Conservation (phyloP, 2,888 invertebrate genomes). For the Drosophila tripunctata region DNA sequence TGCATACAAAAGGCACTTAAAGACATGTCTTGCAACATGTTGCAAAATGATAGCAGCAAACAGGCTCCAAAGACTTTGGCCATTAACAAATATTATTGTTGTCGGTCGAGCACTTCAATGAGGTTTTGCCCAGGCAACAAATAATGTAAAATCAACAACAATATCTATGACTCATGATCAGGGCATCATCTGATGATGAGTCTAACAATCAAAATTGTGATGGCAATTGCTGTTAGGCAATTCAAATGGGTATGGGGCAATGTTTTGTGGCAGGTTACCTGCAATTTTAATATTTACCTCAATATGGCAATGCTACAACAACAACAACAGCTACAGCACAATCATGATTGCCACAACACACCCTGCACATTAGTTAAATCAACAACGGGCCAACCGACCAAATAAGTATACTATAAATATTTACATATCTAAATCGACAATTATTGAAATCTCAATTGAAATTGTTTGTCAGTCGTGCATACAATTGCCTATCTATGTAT, state of each 20-base stretch:
- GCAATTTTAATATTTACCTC: constrained; percentile 46
- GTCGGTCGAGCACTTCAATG: constrained; percentile 22
- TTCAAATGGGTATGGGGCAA: constrained; percentile 4
- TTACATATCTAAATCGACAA: constrained; percentile 82
- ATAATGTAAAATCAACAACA: constrained; percentile 18
- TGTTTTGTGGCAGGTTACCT: constrained; percentile 36
- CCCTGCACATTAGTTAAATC: constrained; percentile 73
- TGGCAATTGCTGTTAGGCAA: constrained; percentile 1
- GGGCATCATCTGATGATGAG: not conserved
- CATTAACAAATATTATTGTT: constrained; percentile 67
- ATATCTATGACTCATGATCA: not conserved
- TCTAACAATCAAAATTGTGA: constrained; percentile 3
- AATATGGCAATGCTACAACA: constrained; percentile 5
- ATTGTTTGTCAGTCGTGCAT: constrained; percentile 63
- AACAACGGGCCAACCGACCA: constrained; percentile 53
- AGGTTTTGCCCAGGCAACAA: not conserved
- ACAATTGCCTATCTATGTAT: constrained; percentile 5
- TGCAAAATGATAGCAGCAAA: constrained; percentile 32
- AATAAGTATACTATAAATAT: constrained; percentile 75
- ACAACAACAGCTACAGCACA: constrained; percentile 3
- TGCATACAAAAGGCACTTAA: constrained; percentile 37
- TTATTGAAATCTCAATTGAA: constrained; percentile 82
- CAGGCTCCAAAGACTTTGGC: constrained; percentile 25
- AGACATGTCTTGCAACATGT: constrained; percentile 27
- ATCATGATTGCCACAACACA: constrained; percentile 21